These are phyloP conservation scores for Agapostemon virescens DNA, from an alignment of 2,888 invertebrate species.

Conservation along the genomic window DNA sequence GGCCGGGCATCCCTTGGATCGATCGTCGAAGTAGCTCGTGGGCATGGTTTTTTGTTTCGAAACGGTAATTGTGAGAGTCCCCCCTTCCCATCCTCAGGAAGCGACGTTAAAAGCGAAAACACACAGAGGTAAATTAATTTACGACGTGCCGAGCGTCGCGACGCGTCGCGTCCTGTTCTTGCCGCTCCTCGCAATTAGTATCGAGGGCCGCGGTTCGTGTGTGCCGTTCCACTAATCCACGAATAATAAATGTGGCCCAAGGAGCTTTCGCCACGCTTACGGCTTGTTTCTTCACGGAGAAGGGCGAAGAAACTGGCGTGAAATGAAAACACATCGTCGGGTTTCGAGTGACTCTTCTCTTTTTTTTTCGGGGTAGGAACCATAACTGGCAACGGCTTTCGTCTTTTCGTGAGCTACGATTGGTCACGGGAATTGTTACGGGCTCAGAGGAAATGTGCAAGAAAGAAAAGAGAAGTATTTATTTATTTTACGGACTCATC, in stretches of 20 bases:
- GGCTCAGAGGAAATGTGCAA: conserved; percentile 14
- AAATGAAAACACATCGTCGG: conserved; percentile 60
- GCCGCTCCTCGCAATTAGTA: conserved; percentile 65
- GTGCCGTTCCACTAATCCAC: conserved; percentile 62
- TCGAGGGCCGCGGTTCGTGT: conserved; percentile 53
- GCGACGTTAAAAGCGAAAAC: conserved; percentile 60
- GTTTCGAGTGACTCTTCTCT: conserved; percentile 35
- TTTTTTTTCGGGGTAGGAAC: background rate
- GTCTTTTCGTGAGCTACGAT: conserved; percentile 34
- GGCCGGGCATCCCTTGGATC: background rate
- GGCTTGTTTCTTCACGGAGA: conserved; percentile 12
- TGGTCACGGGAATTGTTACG: conserved; percentile 31
- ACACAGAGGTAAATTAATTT: conserved; percentile 66
- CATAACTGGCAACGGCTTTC: conserved; percentile 10
- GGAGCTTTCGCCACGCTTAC: conserved; percentile 46
- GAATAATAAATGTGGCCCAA: conserved; percentile 58
- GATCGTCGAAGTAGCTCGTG: conserved; percentile 18
- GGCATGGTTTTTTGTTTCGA: conserved; percentile 21
- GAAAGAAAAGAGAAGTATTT: background rate
- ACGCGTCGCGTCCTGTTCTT: conserved; percentile 37
- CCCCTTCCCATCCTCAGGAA: conserved; percentile 1
- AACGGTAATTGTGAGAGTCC: conserved; percentile 46
- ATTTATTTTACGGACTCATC: no score
- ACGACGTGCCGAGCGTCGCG: conserved; percentile 43
- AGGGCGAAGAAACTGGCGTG: conserved; percentile 46